A percentile compares a stretch with the other conserved stretches of the same genome.
Conservation (phyloP, 2,888 invertebrate genomes). For the Drepanosiphum platanoidis region DNA sequence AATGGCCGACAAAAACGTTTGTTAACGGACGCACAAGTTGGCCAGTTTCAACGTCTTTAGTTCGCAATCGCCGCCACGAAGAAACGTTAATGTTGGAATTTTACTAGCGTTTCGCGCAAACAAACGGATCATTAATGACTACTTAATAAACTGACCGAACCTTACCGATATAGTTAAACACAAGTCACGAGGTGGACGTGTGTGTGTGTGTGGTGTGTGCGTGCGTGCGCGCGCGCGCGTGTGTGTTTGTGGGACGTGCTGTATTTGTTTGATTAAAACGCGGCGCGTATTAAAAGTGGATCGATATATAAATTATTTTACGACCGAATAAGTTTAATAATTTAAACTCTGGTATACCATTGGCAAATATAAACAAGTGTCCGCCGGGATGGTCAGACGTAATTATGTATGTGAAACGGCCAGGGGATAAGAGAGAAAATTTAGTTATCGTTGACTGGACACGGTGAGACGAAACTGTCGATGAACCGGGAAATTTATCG, state of each 20-base stretch:
- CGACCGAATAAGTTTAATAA: not conserved
- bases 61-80: not conserved
- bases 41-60: not conserved
- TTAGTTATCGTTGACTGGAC: conserved; percentile 40
- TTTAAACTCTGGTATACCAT: not conserved
- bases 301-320: not conserved
- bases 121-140: not conserved
- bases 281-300: not conserved
- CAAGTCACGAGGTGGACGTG: not conserved
- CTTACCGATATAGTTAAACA: not conserved
- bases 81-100: not conserved
- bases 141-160: not conserved
- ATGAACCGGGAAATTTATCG: conserved; percentile 34
- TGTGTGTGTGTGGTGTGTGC: too few relatives aligned
- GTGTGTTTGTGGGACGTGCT: too few relatives aligned
- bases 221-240: not conserved
- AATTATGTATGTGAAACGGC: conserved; percentile 2
- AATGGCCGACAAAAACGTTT: not conserved
- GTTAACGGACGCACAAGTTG: not conserved
- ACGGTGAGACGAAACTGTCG: conserved; percentile 39
- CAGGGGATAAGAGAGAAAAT: conserved; percentile 34
- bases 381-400: not conserved
- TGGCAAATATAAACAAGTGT: not conserved
- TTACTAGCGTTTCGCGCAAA: not conserved
- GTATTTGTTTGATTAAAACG: not conserved